A percentile compares a stretch with the other conserved stretches of the same genome.
These are phyloP conservation scores for Nomada hirtipes DNA, from an alignment of 2,888 invertebrate genomes.

Conservation along the genomic window DNA sequence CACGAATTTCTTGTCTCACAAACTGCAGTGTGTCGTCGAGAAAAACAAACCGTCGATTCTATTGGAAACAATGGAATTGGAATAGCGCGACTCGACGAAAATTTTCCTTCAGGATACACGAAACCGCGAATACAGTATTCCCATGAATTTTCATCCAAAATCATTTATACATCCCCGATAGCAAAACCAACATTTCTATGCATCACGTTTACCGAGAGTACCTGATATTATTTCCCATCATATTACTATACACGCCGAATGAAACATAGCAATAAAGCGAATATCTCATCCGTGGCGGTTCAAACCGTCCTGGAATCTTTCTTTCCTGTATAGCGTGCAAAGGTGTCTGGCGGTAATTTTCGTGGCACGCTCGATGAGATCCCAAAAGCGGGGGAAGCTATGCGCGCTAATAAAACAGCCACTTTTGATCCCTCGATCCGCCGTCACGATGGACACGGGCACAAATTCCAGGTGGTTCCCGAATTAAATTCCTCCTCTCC, in stretches of 20 bases:
- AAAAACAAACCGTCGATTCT: too few species aligned
- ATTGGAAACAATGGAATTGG: neutral
- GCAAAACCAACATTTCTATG: too few species aligned
- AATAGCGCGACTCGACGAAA: too few species aligned
- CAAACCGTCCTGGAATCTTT: constrained; percentile 30
- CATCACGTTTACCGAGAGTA: too few species aligned
- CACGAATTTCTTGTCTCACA: neutral
- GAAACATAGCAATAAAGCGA: neutral
- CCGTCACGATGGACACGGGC: constrained; percentile 47
- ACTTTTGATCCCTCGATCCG: constrained; percentile 51
- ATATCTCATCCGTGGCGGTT: neutral
- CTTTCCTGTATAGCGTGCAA: constrained; percentile 34
- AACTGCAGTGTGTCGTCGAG: too few species aligned
- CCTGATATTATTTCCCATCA: neutral
- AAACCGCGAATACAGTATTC: neutral
- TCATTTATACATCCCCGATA: too few species aligned
- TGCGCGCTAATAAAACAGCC: constrained; percentile 56
- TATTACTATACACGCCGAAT: neutral
- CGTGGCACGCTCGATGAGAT: constrained; percentile 42
- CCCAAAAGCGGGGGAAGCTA: constrained; percentile 21
- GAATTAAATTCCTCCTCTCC: constrained; percentile 47
- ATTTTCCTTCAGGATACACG: neutral
- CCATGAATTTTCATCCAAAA: too few species aligned
- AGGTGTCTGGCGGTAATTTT: constrained; percentile 44
- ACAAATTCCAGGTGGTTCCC: constrained; percentile 54